Evolutionary conservation across 2,797 vertebrate genomes (phyloP), one percentile per base, ranked within the genome.

Genomic region (Megalops cyprinoides): DNA sequence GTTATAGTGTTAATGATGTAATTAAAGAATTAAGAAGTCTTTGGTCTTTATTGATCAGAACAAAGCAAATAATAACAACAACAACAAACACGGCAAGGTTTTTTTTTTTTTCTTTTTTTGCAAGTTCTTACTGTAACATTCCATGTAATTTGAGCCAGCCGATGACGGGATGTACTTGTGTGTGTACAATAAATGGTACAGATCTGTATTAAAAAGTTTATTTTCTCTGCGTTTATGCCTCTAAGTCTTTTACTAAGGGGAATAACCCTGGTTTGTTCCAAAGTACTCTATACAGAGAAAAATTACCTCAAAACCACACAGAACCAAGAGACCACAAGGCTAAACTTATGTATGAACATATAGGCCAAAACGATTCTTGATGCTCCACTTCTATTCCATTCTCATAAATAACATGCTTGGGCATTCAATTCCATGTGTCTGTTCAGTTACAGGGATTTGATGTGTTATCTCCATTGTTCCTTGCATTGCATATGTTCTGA

Each of bases 51-150:
- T 92, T 92, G 90, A 85, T 90, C 90, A 87, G 84, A 82, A 82
- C 56, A 58, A 82, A 87, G 49, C 83, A 71, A 89, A 88, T 74
- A 85, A 60, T 88, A 91, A 90, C 92, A 92, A 90, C 88, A 90
- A 92, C 82, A 95, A 94, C 96, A 95, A 93, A 93, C 94, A 92
- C 91, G n/a, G n/a, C n/a, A n/a, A n/a, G n/a, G n/a, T n/a, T n/a
- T n/a, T n/a, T n/a, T n/a, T 94, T 95, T 97, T 96, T 96, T 95
- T 78, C 14, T 98, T 98, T 98, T 98, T 98, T 97, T 97, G 96
- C 96, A 97, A 95, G 94, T 95, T 94, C 94, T 95, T 95, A 96
- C 96, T 97, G 94, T 97, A 96, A 98, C 97, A 99, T 98, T 99
- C 97, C 97, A 97, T 95, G 95, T 96, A 95, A 95, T 97, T 96